Conservation (phyloP, 2,888 invertebrate species). For the Thymelicus acteon region DNA sequence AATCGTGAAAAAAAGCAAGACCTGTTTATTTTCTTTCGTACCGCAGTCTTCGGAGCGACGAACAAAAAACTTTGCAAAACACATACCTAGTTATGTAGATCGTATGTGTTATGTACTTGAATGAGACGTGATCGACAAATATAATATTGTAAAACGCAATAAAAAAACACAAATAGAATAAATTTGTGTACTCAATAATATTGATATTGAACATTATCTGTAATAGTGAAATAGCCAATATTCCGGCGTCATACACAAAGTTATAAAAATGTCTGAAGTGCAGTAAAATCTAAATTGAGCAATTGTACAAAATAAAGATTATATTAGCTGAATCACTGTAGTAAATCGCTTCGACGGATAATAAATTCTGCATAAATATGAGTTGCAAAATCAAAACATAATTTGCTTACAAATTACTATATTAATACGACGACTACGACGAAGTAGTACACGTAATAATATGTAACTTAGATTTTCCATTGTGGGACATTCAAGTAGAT, state of each 20-base stretch:
- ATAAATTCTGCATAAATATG: constrained; percentile 28
- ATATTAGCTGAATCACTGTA: constrained; percentile 31
- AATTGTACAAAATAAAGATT: constrained; percentile 40
- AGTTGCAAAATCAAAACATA: constrained; percentile 32
- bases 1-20: constrained; percentile 56
- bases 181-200: too few species aligned
- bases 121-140: not conserved
- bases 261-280: not conserved
- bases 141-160: too few species aligned
- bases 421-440: constrained; percentile 13
- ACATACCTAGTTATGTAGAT: not conserved
- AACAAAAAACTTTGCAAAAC: constrained; percentile 50
- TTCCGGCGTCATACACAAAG: constrained; percentile 44
- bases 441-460: constrained; percentile 40
- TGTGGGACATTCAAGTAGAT: constrained; percentile 61
- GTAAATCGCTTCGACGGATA: constrained; percentile 19
- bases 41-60: constrained; percentile 51
- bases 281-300: constrained; percentile 30
- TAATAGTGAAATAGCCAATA: not conserved
- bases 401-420: constrained; percentile 30
- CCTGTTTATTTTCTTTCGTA: constrained; percentile 66
- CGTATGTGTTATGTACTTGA: too few species aligned
- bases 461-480: constrained; percentile 57
- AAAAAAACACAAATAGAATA: too few species aligned
- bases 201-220: too few species aligned